Evolutionary conservation across 2,888 invertebrate genomes (phyloP), one percentile per base, ranked within the genome.

Genomic region (Tetheella fluctuosa): DNA sequence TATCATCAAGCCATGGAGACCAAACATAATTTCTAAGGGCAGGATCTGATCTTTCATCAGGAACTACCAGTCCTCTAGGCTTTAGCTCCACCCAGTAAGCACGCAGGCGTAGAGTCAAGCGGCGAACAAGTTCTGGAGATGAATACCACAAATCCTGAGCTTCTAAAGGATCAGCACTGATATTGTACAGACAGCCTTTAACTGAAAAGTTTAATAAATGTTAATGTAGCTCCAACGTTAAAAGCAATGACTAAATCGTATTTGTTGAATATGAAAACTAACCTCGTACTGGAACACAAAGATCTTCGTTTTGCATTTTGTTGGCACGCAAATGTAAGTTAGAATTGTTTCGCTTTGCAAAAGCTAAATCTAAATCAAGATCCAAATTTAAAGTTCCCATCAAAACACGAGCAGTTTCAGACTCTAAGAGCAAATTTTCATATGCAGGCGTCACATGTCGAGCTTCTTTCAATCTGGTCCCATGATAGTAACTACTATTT

Each of bases 151-250:
- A 69, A 59, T 85, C 84, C 37, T 73, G 62, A 0, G 74, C 64
- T 70, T 86, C 85, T 34, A 70, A 62, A 7, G 85, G 85, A 64
- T 86, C 85, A 1, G 70, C 74, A 42, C 67, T 82, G 42, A 86
- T 65, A 60, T 86, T 81, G 60, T 72, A 85, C 0, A 86, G 73
- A 59, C 84, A 85, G 23, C 84, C 86, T 73, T 83, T 85, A 3
- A 17, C 84, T 87, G 79, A 63, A 83, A n/a, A 61, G 8, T 60
- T 57, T 61, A 23, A 57, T 17, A 52, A 39, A 55, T 6, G 12
- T 37, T 39, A 39, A n/a, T 39, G 13, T 30, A 30, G n/a, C n/a
- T n/a, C 34, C 13, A 0, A 39, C n/a, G 0, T 6, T n/a, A 4
- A 39, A n/a, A n/a, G 6, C n/a, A n/a, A 37, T 8, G 10, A n/a